Conservation (phyloP, 1,140 invertebrate species). For the Drosophila leontia region DNA sequence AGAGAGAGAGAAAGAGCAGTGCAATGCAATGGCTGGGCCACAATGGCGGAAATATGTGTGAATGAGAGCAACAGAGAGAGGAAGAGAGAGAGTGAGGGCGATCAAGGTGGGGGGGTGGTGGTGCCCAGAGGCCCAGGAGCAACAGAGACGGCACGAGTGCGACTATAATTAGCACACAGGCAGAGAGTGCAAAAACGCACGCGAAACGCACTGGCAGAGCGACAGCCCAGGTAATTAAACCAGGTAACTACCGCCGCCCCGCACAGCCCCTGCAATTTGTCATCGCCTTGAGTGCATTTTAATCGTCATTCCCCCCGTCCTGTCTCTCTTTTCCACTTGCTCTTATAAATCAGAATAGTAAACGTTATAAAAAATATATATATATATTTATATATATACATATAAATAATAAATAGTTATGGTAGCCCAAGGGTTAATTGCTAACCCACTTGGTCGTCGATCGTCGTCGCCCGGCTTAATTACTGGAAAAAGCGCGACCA, state of each 20-base stretch:
- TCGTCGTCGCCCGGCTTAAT: conserved; percentile 62
- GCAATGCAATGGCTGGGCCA: conserved; percentile 55
- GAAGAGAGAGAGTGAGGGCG: not conserved
- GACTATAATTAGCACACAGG: conserved; percentile 69
- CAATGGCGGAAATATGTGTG: conserved; percentile 69
- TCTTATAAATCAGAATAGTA: conserved; percentile 19
- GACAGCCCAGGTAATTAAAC: conserved; percentile 45
- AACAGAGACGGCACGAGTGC: conserved; percentile 28
- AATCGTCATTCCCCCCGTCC: conserved; percentile 39
- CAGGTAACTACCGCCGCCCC: conserved; percentile 12
- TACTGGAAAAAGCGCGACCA: conserved; percentile 42
- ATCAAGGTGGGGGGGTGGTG: not conserved
- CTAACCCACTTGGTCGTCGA: conserved; percentile 60
- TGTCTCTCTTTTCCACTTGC: conserved; percentile 5
- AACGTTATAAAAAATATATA: conserved; percentile 33
- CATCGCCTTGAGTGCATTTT: conserved; percentile 75
- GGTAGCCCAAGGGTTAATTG: conserved; percentile 68
- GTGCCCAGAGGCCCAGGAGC: not conserved
- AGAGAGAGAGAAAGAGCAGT: conserved; percentile 11
- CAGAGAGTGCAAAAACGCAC: conserved; percentile 56
- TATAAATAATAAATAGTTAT: conserved; percentile 49
- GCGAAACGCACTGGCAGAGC: conserved; percentile 46
- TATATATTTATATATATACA: conserved; percentile 28
- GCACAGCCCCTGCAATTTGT: conserved; percentile 59
- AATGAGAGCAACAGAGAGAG: conserved; percentile 49